Evolutionary conservation across 1,140 invertebrate genomes (phyloP).

Genomic region (Danaus melanippus): DNA sequence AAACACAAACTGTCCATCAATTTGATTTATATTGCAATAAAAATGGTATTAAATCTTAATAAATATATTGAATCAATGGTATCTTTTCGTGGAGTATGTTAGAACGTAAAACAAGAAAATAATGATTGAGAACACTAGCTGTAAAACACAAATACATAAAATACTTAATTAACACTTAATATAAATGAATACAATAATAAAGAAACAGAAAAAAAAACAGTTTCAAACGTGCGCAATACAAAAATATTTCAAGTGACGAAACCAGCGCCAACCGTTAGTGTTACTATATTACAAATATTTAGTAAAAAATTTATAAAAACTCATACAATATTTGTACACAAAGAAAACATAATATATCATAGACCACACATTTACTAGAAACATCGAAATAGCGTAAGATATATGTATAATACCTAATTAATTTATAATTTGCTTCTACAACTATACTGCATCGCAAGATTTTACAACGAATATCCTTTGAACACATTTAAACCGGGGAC

Average conservation of each 20-base stretch:
- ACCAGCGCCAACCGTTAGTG: conserved; percentile 36
- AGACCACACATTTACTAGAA: conserved; percentile 12
- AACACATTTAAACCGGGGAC: no score
- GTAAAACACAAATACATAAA: no score
- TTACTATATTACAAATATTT: neutral
- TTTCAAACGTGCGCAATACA: conserved; percentile 29
- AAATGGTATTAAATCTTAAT: no score
- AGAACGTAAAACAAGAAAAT: no score
- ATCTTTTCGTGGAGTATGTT: no score
- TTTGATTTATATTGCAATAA: no score
- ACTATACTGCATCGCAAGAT: conserved; percentile 44
- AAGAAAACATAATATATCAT: conserved; percentile 11
- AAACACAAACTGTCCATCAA: no score
- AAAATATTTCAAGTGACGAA: conserved; percentile 50
- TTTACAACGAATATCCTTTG: conserved; percentile 2
- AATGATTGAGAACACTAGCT: no score
- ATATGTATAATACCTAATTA: conserved; percentile 32
- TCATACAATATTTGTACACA: no score
- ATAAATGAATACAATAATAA: conserved; percentile 3
- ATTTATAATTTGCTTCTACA: conserved; percentile 41
- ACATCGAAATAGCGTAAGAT: conserved; percentile 12
- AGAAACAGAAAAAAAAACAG: conserved; percentile 18
- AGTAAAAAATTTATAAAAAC: conserved; percentile 15
- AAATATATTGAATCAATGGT: no score
- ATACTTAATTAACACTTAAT: neutral